phyloP scores from a whole-genome alignment of 2,113 vertebrate species.

The Petaurus breviceps region DNA sequence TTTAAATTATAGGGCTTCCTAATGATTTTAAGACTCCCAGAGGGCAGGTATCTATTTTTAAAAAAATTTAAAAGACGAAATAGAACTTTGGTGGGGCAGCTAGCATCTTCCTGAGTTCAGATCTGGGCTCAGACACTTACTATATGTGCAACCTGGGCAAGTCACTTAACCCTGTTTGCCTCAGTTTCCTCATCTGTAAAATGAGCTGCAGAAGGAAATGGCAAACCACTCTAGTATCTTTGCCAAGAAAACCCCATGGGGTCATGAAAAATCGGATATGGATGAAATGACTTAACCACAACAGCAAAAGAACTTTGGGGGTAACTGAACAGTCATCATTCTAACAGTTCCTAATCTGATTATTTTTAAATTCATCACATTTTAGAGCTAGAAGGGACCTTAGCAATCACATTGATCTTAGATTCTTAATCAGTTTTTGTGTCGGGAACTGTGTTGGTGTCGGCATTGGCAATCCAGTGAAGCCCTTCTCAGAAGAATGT shows the following conservation, averaged over 20 bases:
- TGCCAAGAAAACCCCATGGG: neutral
- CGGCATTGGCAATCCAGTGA: neutral
- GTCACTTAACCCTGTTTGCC: neutral
- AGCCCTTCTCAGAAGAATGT: neutral
- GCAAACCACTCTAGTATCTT: neutral
- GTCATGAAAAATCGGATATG: neutral
- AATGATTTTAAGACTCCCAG: conserved; percentile 45
- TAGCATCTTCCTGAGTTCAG: neutral
- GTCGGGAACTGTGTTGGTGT: neutral
- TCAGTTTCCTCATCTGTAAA: neutral
- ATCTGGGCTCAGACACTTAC: neutral
- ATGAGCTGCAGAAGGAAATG: neutral
- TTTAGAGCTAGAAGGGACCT: neutral
- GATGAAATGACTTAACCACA: neutral
- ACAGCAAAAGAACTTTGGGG: neutral
- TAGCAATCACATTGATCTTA: neutral
- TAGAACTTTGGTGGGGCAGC: neutral
- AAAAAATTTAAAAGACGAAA: neutral
- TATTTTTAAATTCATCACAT: conserved; percentile 45
- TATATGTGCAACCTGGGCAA: neutral
- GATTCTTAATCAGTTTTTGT: neutral
- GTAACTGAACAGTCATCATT: neutral
- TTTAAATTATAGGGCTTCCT: neutral
- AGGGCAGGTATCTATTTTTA: neutral
- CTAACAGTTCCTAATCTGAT: conserved; percentile 15